Base-by-base conservation (phyloP, 2,797 vertebrate genomes). In the Scolopax bukidnonensis region DNA sequence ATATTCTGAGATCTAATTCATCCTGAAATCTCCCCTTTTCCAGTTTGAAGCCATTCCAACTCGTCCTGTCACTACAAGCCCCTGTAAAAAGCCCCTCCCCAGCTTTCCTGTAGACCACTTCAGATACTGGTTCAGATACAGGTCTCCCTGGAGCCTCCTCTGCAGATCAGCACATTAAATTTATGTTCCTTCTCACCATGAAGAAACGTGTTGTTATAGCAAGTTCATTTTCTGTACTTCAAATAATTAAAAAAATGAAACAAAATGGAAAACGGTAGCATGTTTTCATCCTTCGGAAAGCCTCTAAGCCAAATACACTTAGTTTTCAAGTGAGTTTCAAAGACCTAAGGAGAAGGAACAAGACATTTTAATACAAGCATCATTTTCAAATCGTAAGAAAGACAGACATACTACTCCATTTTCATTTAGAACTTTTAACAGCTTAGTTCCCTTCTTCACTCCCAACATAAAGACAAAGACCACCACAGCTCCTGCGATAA, bases 161-260 rank as follows among this genome's bases (percentile, higher is more conserved):
- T 59, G 36, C n/a, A 36, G n/a, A 57, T 57, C n/a, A 59, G 56
- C 11, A 53, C 15, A 19, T 19, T 38, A 36, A 14, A 64, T 32
- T 30, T 47, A 19, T 2, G 10, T 10, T 8, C n/a, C 23, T 16
- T 56, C 11, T 24, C 32, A 53, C 32, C 18, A 60, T 50, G 40
- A 89, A 51, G 40, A 56, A 0, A 4, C 33, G 61, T 0, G 0
- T 8, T 83, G 30, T 27, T 41, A 83, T 0, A 43, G 16, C 7
- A 45, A 56, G 6, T 19, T 19, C 4, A 24, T 14, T 48, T 32
- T 50, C 60, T 36, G 53, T 13, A 76, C 16, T 50, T n/a, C 5
- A 73, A 83, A 18, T 28, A 30, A 36, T 64, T 1, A 19, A 51
- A 36, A 21, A 43, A 20, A 68, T 41, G 16, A 12, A 3, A 4